Evolutionary conservation across 1,140 invertebrate species (phyloP).

Genomic region (Pteromalus puparum): DNA sequence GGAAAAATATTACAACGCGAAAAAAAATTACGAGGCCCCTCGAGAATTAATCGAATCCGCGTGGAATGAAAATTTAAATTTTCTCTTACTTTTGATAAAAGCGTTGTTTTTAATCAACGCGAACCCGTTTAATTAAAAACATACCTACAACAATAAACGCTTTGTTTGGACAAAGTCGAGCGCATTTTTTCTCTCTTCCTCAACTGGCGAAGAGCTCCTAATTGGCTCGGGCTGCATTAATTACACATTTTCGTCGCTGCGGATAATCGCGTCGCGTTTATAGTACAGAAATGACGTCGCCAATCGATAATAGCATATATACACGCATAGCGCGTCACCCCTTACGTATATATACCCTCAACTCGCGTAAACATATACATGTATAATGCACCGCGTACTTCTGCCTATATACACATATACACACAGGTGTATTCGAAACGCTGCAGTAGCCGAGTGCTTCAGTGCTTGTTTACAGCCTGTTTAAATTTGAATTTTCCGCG

Average conservation of each 20-base stretch:
- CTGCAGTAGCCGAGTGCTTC: neutral
- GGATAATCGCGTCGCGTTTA: neutral
- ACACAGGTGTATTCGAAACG: neutral
- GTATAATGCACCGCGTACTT: neutral
- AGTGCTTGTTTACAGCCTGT: slow-evolving; percentile 1
- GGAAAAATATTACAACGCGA: no score
- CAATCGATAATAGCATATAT: slow-evolving; percentile 15
- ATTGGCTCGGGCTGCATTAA: neutral
- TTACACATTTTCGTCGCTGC: neutral
- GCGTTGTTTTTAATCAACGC: neutral
- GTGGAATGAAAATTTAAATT: no score
- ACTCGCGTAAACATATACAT: neutral
- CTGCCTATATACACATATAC: no score
- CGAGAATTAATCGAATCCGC: no score
- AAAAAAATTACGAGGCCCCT: no score
- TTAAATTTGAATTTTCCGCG: slow-evolving; percentile 29
- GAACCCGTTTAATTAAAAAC: neutral
- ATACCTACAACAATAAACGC: neutral
- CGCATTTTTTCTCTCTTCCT: neutral
- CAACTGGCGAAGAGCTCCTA: neutral
- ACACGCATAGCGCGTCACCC: neutral
- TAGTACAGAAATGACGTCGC: neutral
- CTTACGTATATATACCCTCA: neutral
- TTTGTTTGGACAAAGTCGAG: neutral
- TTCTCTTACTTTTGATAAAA: no score